phyloP scores from a whole-genome alignment of 1,140 invertebrate species.

The Mya arenaria region DNA sequence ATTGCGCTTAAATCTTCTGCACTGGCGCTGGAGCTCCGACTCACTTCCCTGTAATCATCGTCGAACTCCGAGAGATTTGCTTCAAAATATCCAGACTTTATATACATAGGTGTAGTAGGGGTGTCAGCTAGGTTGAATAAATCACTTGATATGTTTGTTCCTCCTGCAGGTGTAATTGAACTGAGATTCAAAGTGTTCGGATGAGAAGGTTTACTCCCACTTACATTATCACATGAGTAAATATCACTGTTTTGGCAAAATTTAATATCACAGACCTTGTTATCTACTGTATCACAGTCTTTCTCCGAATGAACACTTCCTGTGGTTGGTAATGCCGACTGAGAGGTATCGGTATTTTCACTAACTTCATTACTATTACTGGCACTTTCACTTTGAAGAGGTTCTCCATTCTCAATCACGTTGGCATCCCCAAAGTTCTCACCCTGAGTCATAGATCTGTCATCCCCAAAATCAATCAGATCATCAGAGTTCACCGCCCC shows the following conservation, averaged over 20 bases:
- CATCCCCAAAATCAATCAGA: not conserved
- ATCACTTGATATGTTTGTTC: not conserved
- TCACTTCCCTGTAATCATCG: slow-evolving; percentile 58
- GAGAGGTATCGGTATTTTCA: not conserved
- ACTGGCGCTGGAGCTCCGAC: slow-evolving; percentile 77
- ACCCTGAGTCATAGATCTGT: no score
- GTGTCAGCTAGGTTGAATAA: slow-evolving; percentile 26
- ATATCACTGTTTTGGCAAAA: slow-evolving; percentile 12
- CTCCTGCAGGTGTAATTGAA: slow-evolving; percentile 7
- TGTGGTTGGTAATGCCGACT: not conserved
- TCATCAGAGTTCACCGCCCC: not conserved
- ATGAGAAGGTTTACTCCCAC: not conserved
- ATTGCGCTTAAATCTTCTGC: slow-evolving; percentile 73
- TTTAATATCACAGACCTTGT: no score
- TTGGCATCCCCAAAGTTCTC: not conserved
- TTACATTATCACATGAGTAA: not conserved
- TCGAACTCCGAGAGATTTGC: slow-evolving; percentile 58
- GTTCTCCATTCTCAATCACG: not conserved
- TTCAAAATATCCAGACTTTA: slow-evolving; percentile 62
- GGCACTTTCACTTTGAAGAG: no score
- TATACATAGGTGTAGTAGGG: slow-evolving; percentile 68
- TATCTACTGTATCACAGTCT: slow-evolving; percentile 18
- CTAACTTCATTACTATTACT: no score
- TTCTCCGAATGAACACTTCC: not conserved
- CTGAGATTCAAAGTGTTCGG: slow-evolving; percentile 6